Conservation (phyloP, 1,140 invertebrate genomes). For the Mycetomoellerius zeteki region DNA sequence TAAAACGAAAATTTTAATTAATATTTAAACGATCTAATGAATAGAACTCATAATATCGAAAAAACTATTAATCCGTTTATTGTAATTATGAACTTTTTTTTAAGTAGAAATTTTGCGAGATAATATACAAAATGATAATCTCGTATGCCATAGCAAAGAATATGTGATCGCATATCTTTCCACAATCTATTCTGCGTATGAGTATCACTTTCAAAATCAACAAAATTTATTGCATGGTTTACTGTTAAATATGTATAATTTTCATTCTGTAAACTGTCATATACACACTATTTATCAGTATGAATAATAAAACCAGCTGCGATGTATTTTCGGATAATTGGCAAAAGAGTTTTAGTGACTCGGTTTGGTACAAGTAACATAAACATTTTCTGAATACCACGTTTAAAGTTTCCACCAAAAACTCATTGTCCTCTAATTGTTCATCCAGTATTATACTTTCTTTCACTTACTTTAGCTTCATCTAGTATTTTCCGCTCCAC, state of each 20-base stretch:
- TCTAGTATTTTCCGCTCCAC: background rate
- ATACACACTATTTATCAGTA: background rate
- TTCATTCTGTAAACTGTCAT: background rate
- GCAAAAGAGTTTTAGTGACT: background rate
- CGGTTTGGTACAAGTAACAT: background rate
- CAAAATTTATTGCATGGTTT: background rate
- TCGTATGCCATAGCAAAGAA: background rate
- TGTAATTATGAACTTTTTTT: background rate
- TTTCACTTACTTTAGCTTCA: background rate
- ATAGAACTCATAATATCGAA: background rate
- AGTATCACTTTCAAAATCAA: background rate
- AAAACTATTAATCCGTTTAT: background rate
- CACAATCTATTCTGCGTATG: background rate
- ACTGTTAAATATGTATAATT: background rate
- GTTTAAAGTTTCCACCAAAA: background rate
- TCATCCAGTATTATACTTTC: background rate
- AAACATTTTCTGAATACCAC: background rate
- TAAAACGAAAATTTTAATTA: background rate
- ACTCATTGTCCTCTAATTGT: background rate
- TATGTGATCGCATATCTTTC: background rate
- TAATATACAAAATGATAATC: background rate
- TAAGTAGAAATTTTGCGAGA: background rate
- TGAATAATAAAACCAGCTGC: background rate
- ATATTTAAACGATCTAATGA: background rate
- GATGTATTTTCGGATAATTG: background rate